phyloP scores from a whole-genome alignment of 2,888 invertebrate genomes.

The Caenorhabditis japonica region DNA sequence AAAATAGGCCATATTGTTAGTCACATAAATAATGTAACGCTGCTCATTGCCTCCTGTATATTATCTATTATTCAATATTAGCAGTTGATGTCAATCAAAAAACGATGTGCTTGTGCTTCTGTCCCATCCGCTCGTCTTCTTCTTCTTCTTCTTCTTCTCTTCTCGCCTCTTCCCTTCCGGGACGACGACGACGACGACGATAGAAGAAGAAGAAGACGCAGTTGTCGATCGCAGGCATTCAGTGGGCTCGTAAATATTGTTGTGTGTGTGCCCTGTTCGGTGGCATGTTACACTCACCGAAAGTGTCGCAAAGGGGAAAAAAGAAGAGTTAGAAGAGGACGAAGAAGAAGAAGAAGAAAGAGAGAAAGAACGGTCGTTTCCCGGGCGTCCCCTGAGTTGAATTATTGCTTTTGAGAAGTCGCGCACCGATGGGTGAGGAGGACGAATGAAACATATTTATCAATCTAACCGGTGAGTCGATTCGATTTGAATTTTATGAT shows the following conservation, averaged over 20 bases:
- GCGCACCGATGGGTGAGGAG: conserved; percentile 4
- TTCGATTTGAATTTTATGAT: conserved; percentile 33
- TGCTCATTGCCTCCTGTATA: conserved; percentile 17
- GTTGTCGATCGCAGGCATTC: conserved; percentile 10
- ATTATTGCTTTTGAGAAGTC: conserved; percentile 46
- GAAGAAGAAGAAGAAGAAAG: too few species aligned
- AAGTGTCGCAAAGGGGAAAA: background rate
- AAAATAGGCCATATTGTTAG: too few species aligned
- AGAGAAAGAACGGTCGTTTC: conserved; percentile 42
- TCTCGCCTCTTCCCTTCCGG: conserved; percentile 19
- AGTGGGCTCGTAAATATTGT: conserved; percentile 38
- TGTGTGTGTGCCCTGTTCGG: conserved; percentile 11
- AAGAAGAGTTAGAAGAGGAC: too few species aligned
- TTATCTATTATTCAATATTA: conserved; percentile 52
- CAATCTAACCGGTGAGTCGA: conserved; percentile 14
- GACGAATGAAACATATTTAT: conserved; percentile 43
- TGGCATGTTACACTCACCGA: conserved; percentile 22
- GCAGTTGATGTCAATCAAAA: conserved; percentile 40
- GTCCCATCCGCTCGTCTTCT: background rate
- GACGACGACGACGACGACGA: too few species aligned
- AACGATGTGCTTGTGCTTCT: background rate
- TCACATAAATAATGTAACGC: too few species aligned
- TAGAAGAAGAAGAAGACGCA: too few species aligned
- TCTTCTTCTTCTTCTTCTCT: background rate
- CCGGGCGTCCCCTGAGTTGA: conserved; percentile 18